phyloP scores from a whole-genome alignment of 2,113 vertebrate genomes.

The Alosa alosa region DNA sequence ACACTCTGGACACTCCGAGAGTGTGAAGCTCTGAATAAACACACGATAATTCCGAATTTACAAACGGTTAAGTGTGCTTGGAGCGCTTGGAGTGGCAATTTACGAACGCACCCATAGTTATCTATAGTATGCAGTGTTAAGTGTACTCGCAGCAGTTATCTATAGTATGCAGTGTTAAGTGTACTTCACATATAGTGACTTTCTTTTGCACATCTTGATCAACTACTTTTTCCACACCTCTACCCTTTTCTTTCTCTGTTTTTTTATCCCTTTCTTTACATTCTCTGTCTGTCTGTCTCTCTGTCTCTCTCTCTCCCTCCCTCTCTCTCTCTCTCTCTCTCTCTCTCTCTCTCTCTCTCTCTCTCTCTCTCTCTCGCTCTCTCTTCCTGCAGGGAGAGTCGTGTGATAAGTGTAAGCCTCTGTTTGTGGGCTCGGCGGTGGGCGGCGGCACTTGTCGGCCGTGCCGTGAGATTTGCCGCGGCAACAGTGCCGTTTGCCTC shows the following conservation, averaged over 20 bases:
- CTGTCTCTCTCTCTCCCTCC: background rate
- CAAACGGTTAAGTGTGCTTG: too few relatives aligned
- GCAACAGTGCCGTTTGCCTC: slow-evolving; percentile 84
- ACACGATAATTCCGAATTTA: too few relatives aligned
- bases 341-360: background rate
- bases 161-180: too few relatives aligned
- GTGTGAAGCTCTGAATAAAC: too few relatives aligned
- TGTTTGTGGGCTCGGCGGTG: slow-evolving; percentile 84
- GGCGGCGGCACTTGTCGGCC: slow-evolving; percentile 83
- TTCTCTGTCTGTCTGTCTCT: background rate
- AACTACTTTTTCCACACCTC: too few relatives aligned
- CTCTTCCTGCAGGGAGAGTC: slow-evolving; percentile 74
- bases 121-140: too few relatives aligned
- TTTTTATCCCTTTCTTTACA: background rate
- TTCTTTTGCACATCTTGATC: too few relatives aligned
- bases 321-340: background rate
- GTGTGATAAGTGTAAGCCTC: slow-evolving; percentile 87
- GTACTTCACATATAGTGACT: too few relatives aligned
- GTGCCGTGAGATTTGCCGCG: slow-evolving; percentile 82
- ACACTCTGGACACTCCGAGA: too few relatives aligned
- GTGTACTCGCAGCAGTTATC: too few relatives aligned
- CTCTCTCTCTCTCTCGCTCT: background rate
- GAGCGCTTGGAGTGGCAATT: too few relatives aligned
- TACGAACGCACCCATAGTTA: too few relatives aligned
- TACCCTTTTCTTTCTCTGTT: background rate